A percentile compares a stretch with the other conserved stretches of the same genome.
phyloP scores from a whole-genome alignment of 2,888 invertebrate genomes.

The Selenia dentaria region DNA sequence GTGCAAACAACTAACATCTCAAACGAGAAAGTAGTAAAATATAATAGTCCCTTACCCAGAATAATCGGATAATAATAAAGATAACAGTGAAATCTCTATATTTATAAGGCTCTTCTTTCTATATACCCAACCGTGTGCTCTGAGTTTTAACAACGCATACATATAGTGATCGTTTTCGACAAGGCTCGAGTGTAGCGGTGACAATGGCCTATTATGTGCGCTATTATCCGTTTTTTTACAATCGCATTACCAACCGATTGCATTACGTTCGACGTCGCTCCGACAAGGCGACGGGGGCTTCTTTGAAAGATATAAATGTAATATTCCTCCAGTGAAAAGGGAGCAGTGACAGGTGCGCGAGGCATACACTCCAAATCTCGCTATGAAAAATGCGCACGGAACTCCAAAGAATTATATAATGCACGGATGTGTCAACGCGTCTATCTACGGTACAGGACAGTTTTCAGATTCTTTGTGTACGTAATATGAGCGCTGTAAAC shows the following conservation, averaged over 20 bases:
- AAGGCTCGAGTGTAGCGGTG: too few species aligned
- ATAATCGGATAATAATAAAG: too few species aligned
- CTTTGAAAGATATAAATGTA: slow-evolving; percentile 71
- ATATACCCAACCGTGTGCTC: too few species aligned
- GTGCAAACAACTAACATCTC: too few species aligned
- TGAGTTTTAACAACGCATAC: too few species aligned
- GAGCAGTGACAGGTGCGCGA: slow-evolving; percentile 68
- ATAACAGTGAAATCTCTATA: too few species aligned
- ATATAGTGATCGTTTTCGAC: too few species aligned
- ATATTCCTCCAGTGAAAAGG: slow-evolving; percentile 66
- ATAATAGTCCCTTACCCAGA: too few species aligned
- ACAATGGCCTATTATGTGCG: slow-evolving; percentile 25
- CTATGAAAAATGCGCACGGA: slow-evolving; percentile 73
- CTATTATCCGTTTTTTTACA: slow-evolving; percentile 43
- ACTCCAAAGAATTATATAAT: slow-evolving; percentile 65
- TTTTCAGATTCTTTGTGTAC: slow-evolving; percentile 70
- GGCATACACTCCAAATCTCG: slow-evolving; percentile 64
- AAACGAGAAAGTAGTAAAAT: too few species aligned
- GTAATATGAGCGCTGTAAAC: slow-evolving; percentile 62
- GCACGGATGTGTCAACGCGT: slow-evolving; percentile 70
- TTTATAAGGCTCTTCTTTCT: too few species aligned
- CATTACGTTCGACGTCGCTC: slow-evolving; percentile 43
- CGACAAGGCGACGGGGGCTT: slow-evolving; percentile 45
- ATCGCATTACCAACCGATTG: slow-evolving; percentile 42
- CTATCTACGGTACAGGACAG: slow-evolving; percentile 45